Evolutionary conservation across 1,140 invertebrate species (phyloP), one percentile per base, ranked within the genome.

Genomic region (Gonatopus flavifemur): DNA sequence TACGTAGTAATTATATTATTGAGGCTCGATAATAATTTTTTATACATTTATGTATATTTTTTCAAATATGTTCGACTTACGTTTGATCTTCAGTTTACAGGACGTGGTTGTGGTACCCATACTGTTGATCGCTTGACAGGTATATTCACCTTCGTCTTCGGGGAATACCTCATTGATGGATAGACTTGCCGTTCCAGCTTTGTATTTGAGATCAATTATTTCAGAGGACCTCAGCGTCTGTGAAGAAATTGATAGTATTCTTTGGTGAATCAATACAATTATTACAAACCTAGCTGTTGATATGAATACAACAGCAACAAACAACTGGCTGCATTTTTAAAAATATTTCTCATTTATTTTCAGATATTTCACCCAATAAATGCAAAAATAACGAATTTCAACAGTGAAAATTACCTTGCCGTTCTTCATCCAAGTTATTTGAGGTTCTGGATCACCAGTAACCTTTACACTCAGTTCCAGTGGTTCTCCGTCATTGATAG

Each of bases 111-210:
- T 81, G 16, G 85, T 82, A 50, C 93, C 93, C 49, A 94, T 84
- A 43, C 91, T 91, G 78, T 98, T 98, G 38, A 84, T 90, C 22
- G 96, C 96, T 67, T 87, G 88, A 67, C 94, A 94, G 5, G 84
- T 81, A 68, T 94, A 96, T 46, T 86, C 83, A 21, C 93, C 94
- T 70, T 93, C 93, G 75, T 97, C 94, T 79, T 96, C 93, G 1
- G 93, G 93, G 81, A 93, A 96, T 43, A 95, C 86, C 81, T 96
- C 93, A 53, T 88, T 89, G 55, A 96, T 96, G 15, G 86, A 86
- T 15, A 96, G 76, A 25, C 87, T 89, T 1, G 93, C 93, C 32
- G 91, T 81, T 20, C 92, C 88, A 65, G 89, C 90, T 70, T 91
- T 91, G 69, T 96, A 96, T 77, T 94, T 95, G 15, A 96, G 80